Base-by-base conservation (phyloP, 2,113 vertebrate genomes). In the Pheucticus melanocephalus region DNA sequence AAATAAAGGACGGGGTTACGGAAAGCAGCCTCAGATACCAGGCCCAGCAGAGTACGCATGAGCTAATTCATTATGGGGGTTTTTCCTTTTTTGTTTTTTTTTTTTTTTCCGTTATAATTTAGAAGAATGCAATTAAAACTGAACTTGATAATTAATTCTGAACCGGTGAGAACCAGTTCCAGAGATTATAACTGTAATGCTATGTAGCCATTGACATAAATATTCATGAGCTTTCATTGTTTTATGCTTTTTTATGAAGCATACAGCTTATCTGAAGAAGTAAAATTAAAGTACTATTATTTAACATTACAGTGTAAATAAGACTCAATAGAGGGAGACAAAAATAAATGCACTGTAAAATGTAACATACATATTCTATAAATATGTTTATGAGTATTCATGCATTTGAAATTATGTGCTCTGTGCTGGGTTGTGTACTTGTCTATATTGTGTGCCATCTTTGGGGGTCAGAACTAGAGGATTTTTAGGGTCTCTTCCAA, bases 121-220 rank as follows among this genome's bases (percentile, higher is more conserved):
- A 97, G 95, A 98, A 97, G 96, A 98, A 98, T 97, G 97, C 97
- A 98, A 98, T 98, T 98, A 98, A 98, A 98, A 98, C 89, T 91
- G 97, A 98, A 98, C 97, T 98, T 98, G 96, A 97, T 98, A 98
- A 98, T 98, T 98, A 98, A 98, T 98, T 98, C 97, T 97, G 97
- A 98, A 98, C 98, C 20, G 86, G 97, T 98, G 94, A 98, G 96
- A 98, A 98, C 97, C 96, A 97, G 98, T 98, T 98, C 82, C 92
- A 98, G 97, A 98, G 98, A 98, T 98, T 98, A 98, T 97, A 97
- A 97, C 96, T 98, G 97, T 98, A 98, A 98, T 98, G 85, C 96
- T 98, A 94, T 96, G 76, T 98, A 98, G 96, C 94, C 96, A 98
- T 81, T 97, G 97, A 97, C 97, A 98, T 98, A 98, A 98, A 98